Evolutionary conservation across 2,888 invertebrate genomes (phyloP).

Genomic region (Athripsodes cinereus): DNA sequence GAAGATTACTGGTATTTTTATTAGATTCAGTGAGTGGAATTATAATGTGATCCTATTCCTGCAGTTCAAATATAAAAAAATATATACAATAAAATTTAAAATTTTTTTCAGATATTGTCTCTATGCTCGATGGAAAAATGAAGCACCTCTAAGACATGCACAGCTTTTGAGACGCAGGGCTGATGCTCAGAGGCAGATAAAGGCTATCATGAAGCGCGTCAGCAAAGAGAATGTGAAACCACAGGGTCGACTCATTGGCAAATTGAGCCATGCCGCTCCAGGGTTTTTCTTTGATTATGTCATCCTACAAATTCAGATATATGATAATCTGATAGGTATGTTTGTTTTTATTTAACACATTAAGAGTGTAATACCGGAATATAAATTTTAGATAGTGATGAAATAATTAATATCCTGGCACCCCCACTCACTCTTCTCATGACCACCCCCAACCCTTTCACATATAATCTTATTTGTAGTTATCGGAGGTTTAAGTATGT

Average conservation of each 20-base stretch:
- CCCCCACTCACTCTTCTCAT: too few species aligned
- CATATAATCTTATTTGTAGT: too few species aligned
- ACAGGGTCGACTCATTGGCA: constrained; percentile 92
- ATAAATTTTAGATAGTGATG: too few species aligned
- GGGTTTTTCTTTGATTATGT: constrained; percentile 95
- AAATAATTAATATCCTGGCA: too few species aligned
- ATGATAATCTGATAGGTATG: constrained; percentile 81
- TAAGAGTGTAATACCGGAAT: too few species aligned
- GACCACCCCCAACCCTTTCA: too few species aligned
- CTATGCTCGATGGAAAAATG: constrained; percentile 96
- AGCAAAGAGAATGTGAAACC: constrained; percentile 98
- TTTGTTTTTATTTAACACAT: constrained; percentile 6
- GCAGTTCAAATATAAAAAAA: too few species aligned
- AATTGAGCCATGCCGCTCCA: constrained; percentile 93
- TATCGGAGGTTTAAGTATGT: too few species aligned
- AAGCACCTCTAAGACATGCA: constrained; percentile 75
- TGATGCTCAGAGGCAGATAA: constrained; percentile 84
- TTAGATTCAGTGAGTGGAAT: too few species aligned
- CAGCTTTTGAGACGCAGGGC: constrained; percentile 77
- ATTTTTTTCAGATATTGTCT: constrained; percentile 62
- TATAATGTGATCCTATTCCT: too few species aligned
- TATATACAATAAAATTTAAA: not conserved
- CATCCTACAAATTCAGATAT: constrained; percentile 73
- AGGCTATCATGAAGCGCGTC: constrained; percentile 94
- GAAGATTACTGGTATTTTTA: too few species aligned